phyloP scores from a whole-genome alignment of 2,113 vertebrate genomes.

The Aythya baeri region DNA sequence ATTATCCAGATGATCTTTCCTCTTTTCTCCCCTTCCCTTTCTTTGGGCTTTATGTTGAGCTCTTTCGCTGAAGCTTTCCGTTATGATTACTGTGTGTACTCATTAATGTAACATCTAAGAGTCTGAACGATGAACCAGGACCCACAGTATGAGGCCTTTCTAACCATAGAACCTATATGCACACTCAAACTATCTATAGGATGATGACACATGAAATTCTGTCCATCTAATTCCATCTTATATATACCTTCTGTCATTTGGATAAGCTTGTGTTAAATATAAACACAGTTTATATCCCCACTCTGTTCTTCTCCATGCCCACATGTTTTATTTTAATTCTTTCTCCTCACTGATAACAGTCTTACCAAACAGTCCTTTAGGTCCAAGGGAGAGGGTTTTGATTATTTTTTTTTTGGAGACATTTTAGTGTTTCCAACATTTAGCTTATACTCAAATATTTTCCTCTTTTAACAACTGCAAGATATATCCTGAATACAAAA shows the following conservation, averaged over 20 bases:
- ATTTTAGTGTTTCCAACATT: background rate
- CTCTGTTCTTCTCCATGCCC: background rate
- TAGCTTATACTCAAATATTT: background rate
- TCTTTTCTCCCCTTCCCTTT: background rate
- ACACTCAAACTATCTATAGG: background rate
- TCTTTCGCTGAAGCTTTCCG: background rate
- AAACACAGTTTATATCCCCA: background rate
- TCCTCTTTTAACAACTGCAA: background rate
- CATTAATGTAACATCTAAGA: background rate
- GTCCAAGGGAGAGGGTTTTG: background rate
- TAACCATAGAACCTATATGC: background rate
- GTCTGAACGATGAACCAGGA: background rate
- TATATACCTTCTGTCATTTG: background rate
- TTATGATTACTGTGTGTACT: background rate
- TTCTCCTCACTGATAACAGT: background rate
- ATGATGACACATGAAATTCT: background rate
- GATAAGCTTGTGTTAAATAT: background rate
- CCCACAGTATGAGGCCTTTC: background rate
- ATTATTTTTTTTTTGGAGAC: background rate
- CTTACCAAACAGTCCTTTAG: background rate
- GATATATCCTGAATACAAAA: background rate
- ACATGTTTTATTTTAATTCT: background rate
- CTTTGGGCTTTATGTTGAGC: background rate
- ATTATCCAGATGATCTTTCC: background rate
- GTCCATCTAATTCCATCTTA: background rate